Conservation (phyloP, 1,140 invertebrate species). For the Pseudomyrmex cubaensis region DNA sequence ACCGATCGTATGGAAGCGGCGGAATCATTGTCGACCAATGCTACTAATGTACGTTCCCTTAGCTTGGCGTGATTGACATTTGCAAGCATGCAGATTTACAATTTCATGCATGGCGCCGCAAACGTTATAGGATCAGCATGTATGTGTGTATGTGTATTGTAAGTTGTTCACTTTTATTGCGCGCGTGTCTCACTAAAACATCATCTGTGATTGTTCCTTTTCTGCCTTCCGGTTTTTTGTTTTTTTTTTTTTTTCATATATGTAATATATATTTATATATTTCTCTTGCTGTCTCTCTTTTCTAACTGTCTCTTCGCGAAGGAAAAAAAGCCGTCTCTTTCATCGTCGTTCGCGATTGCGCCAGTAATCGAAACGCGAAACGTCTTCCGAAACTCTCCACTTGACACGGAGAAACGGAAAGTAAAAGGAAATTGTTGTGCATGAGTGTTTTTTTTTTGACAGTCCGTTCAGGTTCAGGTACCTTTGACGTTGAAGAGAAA, state of each 20-base stretch:
- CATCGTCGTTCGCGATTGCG: slow-evolving; percentile 45
- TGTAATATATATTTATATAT: slow-evolving; percentile 37
- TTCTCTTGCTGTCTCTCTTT: slow-evolving; percentile 10
- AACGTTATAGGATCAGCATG: slow-evolving; percentile 32
- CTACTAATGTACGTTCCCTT: slow-evolving; percentile 55
- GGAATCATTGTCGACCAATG: slow-evolving; percentile 59
- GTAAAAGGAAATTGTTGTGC: slow-evolving; percentile 68
- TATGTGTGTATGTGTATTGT: slow-evolving; percentile 24
- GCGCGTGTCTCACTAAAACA: slow-evolving; percentile 44
- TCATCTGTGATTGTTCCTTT: slow-evolving; percentile 46
- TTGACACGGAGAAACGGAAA: slow-evolving; percentile 47
- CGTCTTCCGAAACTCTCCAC: slow-evolving; percentile 13
- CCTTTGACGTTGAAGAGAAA: slow-evolving; percentile 81
- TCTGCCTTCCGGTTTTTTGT: slow-evolving; percentile 21
- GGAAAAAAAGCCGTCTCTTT: slow-evolving; percentile 46
- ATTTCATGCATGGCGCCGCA: slow-evolving; percentile 41
- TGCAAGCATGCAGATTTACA: slow-evolving; percentile 41
- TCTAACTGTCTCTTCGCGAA: slow-evolving; percentile 24
- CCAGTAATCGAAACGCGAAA: slow-evolving; percentile 38
- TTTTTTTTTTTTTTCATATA: slow-evolving; percentile 12
- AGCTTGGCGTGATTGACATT: slow-evolving; percentile 58
- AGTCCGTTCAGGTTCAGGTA: slow-evolving; percentile 84
- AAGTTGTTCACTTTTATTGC: slow-evolving; percentile 54
- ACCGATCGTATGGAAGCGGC: slow-evolving; percentile 50
- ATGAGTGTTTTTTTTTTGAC: slow-evolving; percentile 66